Conservation (phyloP, 2,113 vertebrate genomes). For the Callithrix jacchus region DNA sequence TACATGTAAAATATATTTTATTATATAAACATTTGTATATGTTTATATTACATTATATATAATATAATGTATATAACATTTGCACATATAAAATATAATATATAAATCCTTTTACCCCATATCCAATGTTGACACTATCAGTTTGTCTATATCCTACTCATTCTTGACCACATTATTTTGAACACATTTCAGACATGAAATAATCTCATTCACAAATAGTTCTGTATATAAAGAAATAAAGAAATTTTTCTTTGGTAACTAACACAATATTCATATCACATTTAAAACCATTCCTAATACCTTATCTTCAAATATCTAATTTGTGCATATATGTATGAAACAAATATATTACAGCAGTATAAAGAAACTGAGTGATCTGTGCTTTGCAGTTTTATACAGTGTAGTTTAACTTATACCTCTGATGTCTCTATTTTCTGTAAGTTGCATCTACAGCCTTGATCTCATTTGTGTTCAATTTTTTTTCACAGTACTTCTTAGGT, state of each 20-base stretch:
- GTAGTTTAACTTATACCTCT: not conserved
- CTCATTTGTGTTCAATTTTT: not conserved
- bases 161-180: not conserved
- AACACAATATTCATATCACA: not conserved
- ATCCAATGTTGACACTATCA: not conserved
- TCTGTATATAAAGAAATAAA: not conserved
- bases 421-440: not conserved
- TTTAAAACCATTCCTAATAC: not conserved
- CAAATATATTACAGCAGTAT: not conserved
- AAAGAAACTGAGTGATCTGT: not conserved
- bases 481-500: not conserved
- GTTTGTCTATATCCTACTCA: not conserved
- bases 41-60: too few relatives aligned
- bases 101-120: not conserved
- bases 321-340: not conserved
- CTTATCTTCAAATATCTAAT: not conserved
- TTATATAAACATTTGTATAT: too few relatives aligned
- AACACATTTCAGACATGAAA: not conserved
- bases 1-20: too few relatives aligned
- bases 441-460: slow-evolving; percentile 1
- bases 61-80: too few relatives aligned
- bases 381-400: not conserved
- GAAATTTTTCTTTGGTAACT: not conserved
- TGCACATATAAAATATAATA: not conserved
- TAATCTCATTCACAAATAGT: not conserved